phyloP scores from a whole-genome alignment of 2,797 vertebrate genomes.

The Labroides dimidiatus region DNA sequence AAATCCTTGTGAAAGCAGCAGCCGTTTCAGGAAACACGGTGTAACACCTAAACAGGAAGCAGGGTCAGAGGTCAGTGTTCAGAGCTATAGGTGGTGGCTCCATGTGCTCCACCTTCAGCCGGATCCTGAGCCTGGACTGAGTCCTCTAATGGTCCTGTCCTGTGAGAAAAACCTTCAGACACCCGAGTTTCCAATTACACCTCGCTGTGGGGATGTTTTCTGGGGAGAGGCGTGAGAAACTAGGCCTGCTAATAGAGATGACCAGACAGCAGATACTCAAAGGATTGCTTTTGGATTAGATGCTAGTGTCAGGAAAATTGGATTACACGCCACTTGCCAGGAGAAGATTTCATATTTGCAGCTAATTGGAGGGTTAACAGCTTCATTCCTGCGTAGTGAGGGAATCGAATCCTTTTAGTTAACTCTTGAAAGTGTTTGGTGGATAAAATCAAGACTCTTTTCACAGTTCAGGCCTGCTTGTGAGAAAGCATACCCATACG shows the following conservation, averaged over 20 bases:
- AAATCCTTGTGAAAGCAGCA: constrained; percentile 3
- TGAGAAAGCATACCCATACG: constrained; percentile 13
- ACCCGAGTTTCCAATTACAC: constrained; percentile 73
- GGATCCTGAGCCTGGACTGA: constrained; percentile 39
- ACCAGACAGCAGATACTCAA: constrained; percentile 60
- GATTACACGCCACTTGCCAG: constrained; percentile 59
- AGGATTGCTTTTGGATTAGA: constrained; percentile 67
- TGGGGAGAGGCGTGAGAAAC: constrained; percentile 57
- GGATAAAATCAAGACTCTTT: constrained; percentile 13
- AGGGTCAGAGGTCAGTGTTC: constrained; percentile 74
- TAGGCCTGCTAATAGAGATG: constrained; percentile 49
- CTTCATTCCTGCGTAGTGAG: constrained; percentile 19
- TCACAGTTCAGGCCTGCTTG: constrained; percentile 12
- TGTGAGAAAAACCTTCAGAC: constrained; percentile 56
- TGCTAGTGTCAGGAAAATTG: constrained; percentile 62
- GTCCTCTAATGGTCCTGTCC: constrained; percentile 45
- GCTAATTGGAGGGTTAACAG: constrained; percentile 56
- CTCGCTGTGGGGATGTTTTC: constrained; percentile 57
- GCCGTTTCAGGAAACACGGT: constrained; percentile 60
- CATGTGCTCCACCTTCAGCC: constrained; percentile 54
- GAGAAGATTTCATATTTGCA: constrained; percentile 55
- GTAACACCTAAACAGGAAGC: constrained; percentile 76
- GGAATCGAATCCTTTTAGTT: constrained; percentile 15
- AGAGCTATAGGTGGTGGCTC: constrained; percentile 47
- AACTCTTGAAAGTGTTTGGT: constrained; percentile 18